Evolutionary conservation across 2,797 vertebrate species (phyloP).

Genomic region (Coluber constrictor): DNA sequence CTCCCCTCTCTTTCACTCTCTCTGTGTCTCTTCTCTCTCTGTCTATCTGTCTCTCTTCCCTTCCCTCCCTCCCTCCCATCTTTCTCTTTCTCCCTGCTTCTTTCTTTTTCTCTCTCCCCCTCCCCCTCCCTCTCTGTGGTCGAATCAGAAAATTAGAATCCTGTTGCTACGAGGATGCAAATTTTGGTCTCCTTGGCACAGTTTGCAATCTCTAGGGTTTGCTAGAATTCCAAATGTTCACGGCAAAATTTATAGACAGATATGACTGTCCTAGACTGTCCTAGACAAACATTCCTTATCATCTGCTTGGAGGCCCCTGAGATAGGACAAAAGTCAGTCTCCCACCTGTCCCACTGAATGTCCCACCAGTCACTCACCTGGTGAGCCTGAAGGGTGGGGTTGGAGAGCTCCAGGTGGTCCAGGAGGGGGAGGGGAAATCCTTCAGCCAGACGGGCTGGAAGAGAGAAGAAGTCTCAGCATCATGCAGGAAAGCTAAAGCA

Average conservation of each 20-base stretch:
- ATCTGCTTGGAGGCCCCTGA: background rate
- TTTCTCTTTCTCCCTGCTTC: no score
- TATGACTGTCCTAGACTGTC: background rate
- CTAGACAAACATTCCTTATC: background rate
- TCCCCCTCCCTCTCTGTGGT: background rate
- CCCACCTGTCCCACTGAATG: background rate
- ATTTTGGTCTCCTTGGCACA: background rate
- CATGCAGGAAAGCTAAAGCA: background rate
- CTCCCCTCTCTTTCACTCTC: no score
- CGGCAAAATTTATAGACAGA: background rate
- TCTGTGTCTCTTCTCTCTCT: no score
- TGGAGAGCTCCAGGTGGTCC: background rate
- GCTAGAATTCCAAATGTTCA: background rate
- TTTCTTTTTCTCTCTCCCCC: no score
- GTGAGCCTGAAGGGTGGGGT: background rate
- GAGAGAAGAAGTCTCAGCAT: background rate
- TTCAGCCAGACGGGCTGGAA: constrained; percentile 17
- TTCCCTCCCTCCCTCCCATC: no score
- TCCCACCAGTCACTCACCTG: background rate
- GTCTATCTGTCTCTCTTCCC: no score
- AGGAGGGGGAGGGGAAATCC: constrained; percentile 12
- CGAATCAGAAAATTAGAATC: background rate
- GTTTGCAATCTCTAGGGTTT: background rate
- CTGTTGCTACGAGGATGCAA: background rate
- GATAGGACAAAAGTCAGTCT: background rate